Base-by-base conservation (phyloP, 2,888 invertebrate genomes). In the Andrena chrysosceles region DNA sequence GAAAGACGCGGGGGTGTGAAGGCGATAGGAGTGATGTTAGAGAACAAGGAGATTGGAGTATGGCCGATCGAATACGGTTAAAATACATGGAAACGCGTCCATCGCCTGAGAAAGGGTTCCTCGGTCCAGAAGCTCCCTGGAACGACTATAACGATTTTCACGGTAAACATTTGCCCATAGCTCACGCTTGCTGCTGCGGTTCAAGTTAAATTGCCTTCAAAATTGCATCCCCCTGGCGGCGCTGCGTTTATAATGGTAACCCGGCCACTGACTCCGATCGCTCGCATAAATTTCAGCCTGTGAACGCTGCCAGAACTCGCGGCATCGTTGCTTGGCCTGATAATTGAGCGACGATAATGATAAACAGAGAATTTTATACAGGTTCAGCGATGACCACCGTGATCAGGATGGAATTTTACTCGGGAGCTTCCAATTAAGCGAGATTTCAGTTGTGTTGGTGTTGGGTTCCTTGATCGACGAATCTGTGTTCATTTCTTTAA, bases 171-270 rank as follows among this genome's bases (percentile, higher is more conserved):
- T 87, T 82, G 73, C 79, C 79, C 70, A 66, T 81, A 83, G 83
- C 83, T 83, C 75, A 77, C 77, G 82, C 80, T 80, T 76, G 87
- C 81, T 74, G 75, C 72, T 80, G 87, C 77, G 84, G 85, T 84
- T 85, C 84, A 90, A 90, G 87, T 87, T 89, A 89, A 89, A 89
- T 89, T 89, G 88, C 86, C 84, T 89, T 89, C 84, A 87, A 89
- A 89, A 89, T 86, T 88, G 86, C 89, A 83, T 79, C 71, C 80
- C 87, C 74, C 82, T 63, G 69, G 71, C 42, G 79, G 73, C 33
- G 79, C 49, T 73, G 72, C 67, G 64, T 75, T 42, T 83, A 83
- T 84, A 84, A 84, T 67, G 77, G 74, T 72, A 77, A 52, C 76
- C 56, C 67, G 60, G 69, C 67, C 67, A 80, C 66, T 60, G 77